Evolutionary conservation across 2,888 invertebrate species (phyloP), one percentile per base, ranked within the genome.

Genomic region (Drosophila cracens): DNA sequence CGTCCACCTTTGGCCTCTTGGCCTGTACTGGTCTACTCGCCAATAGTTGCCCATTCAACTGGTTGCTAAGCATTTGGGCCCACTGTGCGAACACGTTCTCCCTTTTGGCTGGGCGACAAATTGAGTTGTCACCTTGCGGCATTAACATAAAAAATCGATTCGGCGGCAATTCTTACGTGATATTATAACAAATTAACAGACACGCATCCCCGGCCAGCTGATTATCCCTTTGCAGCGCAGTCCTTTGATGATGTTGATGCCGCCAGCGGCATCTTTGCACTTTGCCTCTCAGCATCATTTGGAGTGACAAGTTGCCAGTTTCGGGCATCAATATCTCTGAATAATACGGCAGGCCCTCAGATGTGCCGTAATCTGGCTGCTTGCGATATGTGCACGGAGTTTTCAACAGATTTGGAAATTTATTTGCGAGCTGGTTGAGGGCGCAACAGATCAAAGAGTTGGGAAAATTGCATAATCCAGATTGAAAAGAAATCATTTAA

Each of bases 121-220:
- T 90, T 88, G 87, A 85, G 80, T 80, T 87, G 89, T 90, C 87
- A 84, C 82, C 77, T 76, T 66, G 80, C 71, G 71, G 74, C 76
- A 84, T 86, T 91, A 81, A 81, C 82, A 91, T 90, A 83, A 77
- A 77, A 81, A 77, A 89, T 89, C 82, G 86, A 89, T 89, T 86
- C 72, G 49, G 36, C 49, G 49, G 18, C 65, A 40, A 76, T 74
- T 82, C 79, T 87, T 89, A 87, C 87, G 87, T 87, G 87, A 87
- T 87, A 79, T 83, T 82, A 74, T 76, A 81, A 73, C 79, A 83
- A 83, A 87, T 87, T 89, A 89, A 81, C 85, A 73, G 79, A 74
- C 80, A 74, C 60, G 60, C 70, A 73, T 67, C 16, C 25, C 8
- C 16, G 25, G 31, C 49, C 51, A 65, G 62, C 63, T 81, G 87